Conservation (phyloP, 2,113 vertebrate species). For the Nycticryphes semicollaris region DNA sequence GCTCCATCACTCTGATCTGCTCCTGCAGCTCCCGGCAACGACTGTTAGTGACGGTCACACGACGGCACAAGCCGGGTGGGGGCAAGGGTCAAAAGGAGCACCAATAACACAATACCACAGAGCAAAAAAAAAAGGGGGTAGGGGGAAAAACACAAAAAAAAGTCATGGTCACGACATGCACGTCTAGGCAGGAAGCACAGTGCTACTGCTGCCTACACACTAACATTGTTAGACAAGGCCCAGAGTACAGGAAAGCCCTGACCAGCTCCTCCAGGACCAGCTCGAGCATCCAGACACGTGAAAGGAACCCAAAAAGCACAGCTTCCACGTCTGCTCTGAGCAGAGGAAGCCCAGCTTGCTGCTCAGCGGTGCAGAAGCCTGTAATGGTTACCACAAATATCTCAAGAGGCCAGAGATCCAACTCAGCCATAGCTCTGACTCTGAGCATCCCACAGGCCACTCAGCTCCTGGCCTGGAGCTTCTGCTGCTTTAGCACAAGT, state of each 20-base stretch:
- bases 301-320: not conserved
- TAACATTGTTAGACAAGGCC: conserved; percentile 74
- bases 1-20: conserved; percentile 89
- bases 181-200: conserved; percentile 20
- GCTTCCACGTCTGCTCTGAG: not conserved
- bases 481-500: not conserved
- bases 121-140: not conserved
- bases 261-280: not conserved
- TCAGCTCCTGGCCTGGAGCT: not conserved
- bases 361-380: not conserved
- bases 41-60: conserved; percentile 82
- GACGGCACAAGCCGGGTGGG: conserved; percentile 69
- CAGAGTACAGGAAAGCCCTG: not conserved
- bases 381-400: not conserved
- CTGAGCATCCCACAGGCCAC: accelerated
- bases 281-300: not conserved
- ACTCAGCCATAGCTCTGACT: not conserved
- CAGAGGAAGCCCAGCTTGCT: not conserved
- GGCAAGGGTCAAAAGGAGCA: conserved; percentile 70
- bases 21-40: conserved; percentile 87
- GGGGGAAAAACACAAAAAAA: conserved; percentile 30
- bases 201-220: not conserved
- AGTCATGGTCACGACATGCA: conserved; percentile 67
- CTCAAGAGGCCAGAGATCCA: not conserved
- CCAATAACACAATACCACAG: conserved; percentile 67